These are phyloP conservation scores for Anas georgica DNA, from an alignment of 2,797 vertebrate genomes.

Conservation along the genomic window DNA sequence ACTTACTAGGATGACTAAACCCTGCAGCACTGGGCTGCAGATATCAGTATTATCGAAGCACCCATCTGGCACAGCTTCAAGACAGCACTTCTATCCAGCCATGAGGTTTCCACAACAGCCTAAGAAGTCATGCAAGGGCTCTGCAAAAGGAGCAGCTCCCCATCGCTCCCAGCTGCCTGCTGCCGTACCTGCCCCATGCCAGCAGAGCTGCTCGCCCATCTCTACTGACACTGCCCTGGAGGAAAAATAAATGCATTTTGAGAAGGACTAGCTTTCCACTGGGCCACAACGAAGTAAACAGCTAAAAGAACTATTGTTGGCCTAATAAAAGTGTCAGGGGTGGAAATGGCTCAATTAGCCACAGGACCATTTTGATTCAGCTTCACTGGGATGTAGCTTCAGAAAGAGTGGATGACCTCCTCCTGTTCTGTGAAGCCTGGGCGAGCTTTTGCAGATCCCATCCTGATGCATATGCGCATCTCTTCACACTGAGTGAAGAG, in stretches of 20 bases:
- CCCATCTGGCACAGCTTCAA: not conserved
- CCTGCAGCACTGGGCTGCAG: not conserved
- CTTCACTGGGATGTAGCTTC: rapidly evolving
- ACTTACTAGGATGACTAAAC: not conserved
- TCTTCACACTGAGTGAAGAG: rapidly evolving
- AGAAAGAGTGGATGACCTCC: not conserved
- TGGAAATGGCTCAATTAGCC: rapidly evolving
- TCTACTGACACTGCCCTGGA: not conserved
- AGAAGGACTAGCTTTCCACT: not conserved
- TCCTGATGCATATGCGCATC: rapidly evolving
- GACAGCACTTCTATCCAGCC: not conserved
- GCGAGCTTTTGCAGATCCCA: not conserved
- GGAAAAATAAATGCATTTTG: not conserved
- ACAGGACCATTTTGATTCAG: not conserved
- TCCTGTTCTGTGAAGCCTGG: rapidly evolving
- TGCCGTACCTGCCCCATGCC: not conserved
- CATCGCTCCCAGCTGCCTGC: not conserved
- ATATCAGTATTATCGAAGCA: not conserved
- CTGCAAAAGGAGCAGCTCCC: not conserved
- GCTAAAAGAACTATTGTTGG: not conserved
- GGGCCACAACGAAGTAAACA: not conserved
- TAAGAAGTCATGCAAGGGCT: not conserved
- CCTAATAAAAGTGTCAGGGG: not conserved
- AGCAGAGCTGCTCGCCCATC: not conserved
- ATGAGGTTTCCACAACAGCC: not conserved